These are phyloP conservation scores for Neopelma chrysocephalum DNA, from an alignment of 2,797 vertebrate genomes.

Conservation along the genomic window DNA sequence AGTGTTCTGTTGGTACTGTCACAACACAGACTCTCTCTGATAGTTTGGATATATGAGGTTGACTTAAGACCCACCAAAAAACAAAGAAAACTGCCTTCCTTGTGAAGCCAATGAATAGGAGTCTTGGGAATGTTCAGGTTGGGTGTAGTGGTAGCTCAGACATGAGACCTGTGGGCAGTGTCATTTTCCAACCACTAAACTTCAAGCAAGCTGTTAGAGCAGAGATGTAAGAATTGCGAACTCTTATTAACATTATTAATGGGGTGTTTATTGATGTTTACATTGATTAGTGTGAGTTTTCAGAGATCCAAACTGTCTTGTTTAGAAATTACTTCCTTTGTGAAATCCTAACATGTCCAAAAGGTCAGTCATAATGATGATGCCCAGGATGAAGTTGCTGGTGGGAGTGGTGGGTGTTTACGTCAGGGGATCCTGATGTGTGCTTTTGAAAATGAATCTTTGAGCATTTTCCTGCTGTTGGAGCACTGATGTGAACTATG, in stretches of 20 bases:
- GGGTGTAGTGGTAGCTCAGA: neutral
- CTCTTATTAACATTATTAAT: neutral
- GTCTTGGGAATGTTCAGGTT: neutral
- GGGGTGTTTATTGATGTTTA: neutral
- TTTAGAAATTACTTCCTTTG: neutral
- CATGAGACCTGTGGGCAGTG: neutral
- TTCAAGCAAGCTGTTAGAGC: neutral
- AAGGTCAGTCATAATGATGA: neutral
- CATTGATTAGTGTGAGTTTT: neutral
- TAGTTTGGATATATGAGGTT: neutral
- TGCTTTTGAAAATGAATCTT: neutral
- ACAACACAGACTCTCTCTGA: neutral
- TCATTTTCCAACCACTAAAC: neutral
- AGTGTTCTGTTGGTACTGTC: neutral
- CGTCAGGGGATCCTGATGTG: neutral
- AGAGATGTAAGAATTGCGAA: neutral
- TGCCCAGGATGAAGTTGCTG: neutral
- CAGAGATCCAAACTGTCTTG: neutral
- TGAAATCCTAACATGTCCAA: neutral
- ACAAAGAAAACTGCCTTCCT: neutral
- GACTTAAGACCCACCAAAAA: neutral
- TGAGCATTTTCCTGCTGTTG: neutral
- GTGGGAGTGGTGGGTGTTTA: fast-evolving
- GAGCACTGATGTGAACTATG: neutral
- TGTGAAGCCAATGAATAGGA: neutral